Evolutionary conservation across 2,113 vertebrate species (phyloP).

Genomic region (Seriola rivoliana): DNA sequence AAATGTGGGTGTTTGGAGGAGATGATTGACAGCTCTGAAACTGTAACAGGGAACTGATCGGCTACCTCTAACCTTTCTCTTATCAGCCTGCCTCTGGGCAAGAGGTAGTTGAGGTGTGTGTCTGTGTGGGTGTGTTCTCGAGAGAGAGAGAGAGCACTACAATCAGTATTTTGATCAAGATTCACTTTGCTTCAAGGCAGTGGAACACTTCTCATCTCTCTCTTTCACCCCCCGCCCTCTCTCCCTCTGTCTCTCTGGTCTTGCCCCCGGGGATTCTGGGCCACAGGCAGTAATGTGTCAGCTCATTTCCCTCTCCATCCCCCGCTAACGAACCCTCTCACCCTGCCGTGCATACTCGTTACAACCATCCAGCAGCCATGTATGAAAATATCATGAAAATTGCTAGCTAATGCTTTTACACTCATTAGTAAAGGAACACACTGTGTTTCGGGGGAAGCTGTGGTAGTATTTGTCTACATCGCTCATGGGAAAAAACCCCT

Average conservation of each 20-base stretch:
- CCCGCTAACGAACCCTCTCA: background rate
- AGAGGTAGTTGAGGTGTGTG: background rate
- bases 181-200: background rate
- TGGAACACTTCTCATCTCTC: background rate
- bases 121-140: too few relatives aligned
- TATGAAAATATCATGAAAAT: too few relatives aligned
- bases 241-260: background rate
- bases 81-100: constrained; percentile 25
- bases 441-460: too few relatives aligned
- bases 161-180: constrained; percentile 30
- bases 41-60: constrained; percentile 14
- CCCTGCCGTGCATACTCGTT: background rate
- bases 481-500: too few relatives aligned
- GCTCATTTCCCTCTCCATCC: background rate
- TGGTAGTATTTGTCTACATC: too few relatives aligned
- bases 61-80: constrained; percentile 3
- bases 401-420: too few relatives aligned
- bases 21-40: constrained; percentile 59
- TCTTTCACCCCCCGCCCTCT: background rate
- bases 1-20: background rate
- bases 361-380: background rate
- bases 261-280: background rate
- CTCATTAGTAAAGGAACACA: too few relatives aligned
- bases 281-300: background rate
- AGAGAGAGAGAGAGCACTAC: background rate